Evolutionary conservation across 2,888 invertebrate genomes (phyloP), one percentile per base, ranked within the genome.

Genomic region (Ochropacha duplaris): DNA sequence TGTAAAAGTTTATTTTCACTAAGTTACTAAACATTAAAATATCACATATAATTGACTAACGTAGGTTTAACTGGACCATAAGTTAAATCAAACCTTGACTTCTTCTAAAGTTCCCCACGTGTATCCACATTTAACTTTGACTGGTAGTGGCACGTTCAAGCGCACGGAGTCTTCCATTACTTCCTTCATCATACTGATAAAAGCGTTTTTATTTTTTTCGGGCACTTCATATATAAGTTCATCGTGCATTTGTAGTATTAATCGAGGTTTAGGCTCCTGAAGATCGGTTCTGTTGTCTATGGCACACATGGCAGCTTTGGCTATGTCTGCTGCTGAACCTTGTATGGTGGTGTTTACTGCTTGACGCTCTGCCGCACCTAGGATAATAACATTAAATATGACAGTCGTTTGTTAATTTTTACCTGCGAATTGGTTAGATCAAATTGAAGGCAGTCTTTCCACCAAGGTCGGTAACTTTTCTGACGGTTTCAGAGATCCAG

Each of bases 301-400:
- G 54, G 94, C 92, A 28, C 97, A 93, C 95, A 99, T 97, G 0
- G 99, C 98, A 58, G 94, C 95, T 87, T 99, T 99, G 0, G 97
- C 96, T 50, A 99, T 95, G 87, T 99, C 99, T 0, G 99, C 98
- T 0, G 99, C 99, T 0, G 99, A 98, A 0, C 99, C 99, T 90
- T 99, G 99, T 55, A 99, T 96, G 14, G 96, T 96, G 1, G 99
- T 97, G 85, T 99, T 99, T 0, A 99, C 95, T 14, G 99, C 98
- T 93, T 99, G 99, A n/a, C 99, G 94, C 87, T 98, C 98, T 0
- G 98, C 97, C 92, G 98, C 95, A 73, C 93, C 96, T 96, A 74
- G 16, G n/a, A 22, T 55, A 36, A 58, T 24, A 49, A 52, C n/a
- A n/a, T n/a, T n/a, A n/a, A n/a, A n/a, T n/a, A n/a, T 26, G 4